phyloP scores from a whole-genome alignment of 2,888 invertebrate species.

The Noctua janthe region DNA sequence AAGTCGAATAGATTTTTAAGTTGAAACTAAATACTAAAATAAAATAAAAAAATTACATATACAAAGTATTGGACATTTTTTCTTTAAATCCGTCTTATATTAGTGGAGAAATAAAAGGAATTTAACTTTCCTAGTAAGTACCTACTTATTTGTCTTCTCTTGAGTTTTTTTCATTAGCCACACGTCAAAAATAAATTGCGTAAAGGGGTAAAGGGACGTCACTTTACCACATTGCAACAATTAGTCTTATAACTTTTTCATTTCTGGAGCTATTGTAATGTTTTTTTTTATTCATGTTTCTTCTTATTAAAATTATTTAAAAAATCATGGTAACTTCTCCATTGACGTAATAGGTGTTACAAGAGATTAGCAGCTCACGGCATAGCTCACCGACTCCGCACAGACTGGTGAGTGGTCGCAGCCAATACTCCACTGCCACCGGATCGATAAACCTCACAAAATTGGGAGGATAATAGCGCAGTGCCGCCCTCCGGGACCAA shows the following conservation, averaged over 20 bases:
- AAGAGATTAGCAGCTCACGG: slow-evolving; percentile 10
- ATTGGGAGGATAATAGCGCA: slow-evolving; percentile 31
- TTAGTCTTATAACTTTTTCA: not conserved
- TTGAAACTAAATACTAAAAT: not conserved
- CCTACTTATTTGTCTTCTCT: not conserved
- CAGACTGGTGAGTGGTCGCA: not conserved
- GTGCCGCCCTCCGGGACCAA: not conserved
- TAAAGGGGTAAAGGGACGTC: not conserved
- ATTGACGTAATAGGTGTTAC: not conserved
- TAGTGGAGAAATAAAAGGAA: not conserved
- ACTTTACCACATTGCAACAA: not conserved
- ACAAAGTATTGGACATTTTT: not conserved
- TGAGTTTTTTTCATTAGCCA: not conserved
- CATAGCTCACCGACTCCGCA: slow-evolving; percentile 21
- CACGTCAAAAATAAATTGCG: not conserved
- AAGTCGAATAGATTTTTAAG: too few relatives aligned
- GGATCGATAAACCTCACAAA: slow-evolving; percentile 49
- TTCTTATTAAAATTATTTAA: not conserved
- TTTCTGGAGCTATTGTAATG: not conserved
- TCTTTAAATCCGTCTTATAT: not conserved
- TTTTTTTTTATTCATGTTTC: not conserved
- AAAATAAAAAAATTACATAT: not conserved
- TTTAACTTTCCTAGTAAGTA: not conserved
- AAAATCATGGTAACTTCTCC: not conserved
- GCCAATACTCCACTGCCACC: slow-evolving; percentile 46